Percentiles rank a stretch among this genome's conserved stretches.
Evolutionary conservation across 2,113 vertebrate genomes (phyloP).

Genomic region (Setophaga petechia): DNA sequence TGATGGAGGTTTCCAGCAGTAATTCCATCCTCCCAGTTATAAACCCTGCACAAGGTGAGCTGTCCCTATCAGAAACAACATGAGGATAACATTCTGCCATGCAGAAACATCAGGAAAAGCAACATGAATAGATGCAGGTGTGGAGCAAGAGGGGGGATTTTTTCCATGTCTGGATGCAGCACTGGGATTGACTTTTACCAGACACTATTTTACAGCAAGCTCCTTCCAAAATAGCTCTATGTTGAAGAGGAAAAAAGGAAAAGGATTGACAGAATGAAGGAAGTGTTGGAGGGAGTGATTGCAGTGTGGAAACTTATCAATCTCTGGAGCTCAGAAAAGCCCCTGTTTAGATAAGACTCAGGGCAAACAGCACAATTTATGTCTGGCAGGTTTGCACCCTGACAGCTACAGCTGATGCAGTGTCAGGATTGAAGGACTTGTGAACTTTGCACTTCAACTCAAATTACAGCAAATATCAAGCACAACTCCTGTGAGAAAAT

Average conservation of each 20-base stretch:
- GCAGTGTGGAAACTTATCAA: not conserved
- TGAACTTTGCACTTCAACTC: slow-evolving; percentile 8
- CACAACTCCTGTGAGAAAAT: not conserved
- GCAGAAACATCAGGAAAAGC: not conserved
- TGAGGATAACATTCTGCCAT: not conserved
- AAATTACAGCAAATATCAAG: not conserved
- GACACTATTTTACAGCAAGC: not conserved
- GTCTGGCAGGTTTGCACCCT: slow-evolving; percentile 11
- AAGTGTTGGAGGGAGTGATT: not conserved
- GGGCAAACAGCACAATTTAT: slow-evolving; percentile 31
- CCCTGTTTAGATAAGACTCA: slow-evolving; percentile 33
- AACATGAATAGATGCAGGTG: not conserved
- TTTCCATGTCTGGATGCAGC: not conserved
- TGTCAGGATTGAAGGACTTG: not conserved
- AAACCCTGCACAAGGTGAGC: not conserved
- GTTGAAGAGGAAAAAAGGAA: not conserved
- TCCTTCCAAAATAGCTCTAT: not conserved
- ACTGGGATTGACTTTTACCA: not conserved
- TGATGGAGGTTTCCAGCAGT: not conserved
- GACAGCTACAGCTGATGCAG: slow-evolving; percentile 17
- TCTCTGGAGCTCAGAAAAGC: not conserved
- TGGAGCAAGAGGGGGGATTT: not conserved
- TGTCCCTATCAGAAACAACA: not conserved
- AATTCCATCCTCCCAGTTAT: not conserved
- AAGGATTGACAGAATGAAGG: not conserved